phyloP scores from a whole-genome alignment of 53 echinoderm and acorn worm genomes.

The Apostichopus leukothele region DNA sequence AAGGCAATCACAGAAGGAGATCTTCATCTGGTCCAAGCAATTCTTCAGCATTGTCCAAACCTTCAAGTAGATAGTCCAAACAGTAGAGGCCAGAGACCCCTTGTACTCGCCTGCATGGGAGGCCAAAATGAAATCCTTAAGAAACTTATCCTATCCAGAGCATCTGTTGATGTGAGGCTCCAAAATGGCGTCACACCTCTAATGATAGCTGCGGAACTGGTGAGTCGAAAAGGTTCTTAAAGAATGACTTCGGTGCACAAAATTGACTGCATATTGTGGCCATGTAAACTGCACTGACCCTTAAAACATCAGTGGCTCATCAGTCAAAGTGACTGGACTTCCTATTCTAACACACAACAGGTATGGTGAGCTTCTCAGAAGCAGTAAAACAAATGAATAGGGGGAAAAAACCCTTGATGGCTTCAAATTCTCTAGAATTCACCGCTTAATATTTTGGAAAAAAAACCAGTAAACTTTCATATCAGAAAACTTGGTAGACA shows the following conservation, averaged over 20 bases:
- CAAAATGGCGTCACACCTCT: constrained; percentile 88
- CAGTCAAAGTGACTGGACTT: no score
- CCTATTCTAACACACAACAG: no score
- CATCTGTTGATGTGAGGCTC: constrained; percentile 73
- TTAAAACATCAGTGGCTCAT: no score
- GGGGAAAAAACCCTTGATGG: no score
- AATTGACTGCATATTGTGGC: background rate
- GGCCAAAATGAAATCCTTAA: constrained; percentile 84
- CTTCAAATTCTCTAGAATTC: no score
- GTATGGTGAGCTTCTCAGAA: no score
- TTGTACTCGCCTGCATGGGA: constrained; percentile 78
- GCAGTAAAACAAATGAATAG: no score
- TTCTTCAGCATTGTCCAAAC: constrained; percentile 69
- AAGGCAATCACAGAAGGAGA: constrained; percentile 83
- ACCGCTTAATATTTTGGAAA: no score
- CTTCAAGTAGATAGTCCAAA: constrained; percentile 73
- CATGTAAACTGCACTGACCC: no score
- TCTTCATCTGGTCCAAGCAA: constrained; percentile 63
- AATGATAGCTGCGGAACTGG: constrained; percentile 90
- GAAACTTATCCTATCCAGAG: constrained; percentile 79
- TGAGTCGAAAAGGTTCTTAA: constrained; percentile 36
- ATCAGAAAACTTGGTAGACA: no score
- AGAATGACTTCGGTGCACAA: background rate
- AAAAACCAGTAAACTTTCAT: no score
- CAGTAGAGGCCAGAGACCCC: constrained; percentile 61